Conservation (phyloP, 2,888 invertebrate genomes). For the Tryphoninae sp. region DNA sequence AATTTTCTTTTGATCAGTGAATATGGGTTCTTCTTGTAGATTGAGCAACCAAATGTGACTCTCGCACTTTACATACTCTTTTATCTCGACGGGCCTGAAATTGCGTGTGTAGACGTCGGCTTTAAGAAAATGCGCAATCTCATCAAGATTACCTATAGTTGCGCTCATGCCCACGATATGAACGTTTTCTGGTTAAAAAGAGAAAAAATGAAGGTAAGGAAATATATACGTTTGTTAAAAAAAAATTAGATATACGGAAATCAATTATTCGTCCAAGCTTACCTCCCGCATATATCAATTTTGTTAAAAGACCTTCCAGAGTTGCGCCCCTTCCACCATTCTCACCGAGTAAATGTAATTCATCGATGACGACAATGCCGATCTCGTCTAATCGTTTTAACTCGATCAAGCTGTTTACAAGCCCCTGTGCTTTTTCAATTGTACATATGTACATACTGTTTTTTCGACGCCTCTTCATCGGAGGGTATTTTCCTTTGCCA, state of each 20-base stretch:
- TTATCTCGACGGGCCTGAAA: conserved; percentile 94
- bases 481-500: conserved; percentile 92
- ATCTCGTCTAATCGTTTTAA: conserved; percentile 85
- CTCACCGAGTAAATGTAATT: conserved; percentile 96
- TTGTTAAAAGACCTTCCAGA: conserved; percentile 92
- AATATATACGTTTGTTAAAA: conserved; percentile 12
- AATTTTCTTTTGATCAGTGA: conserved; percentile 82
- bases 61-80: conserved; percentile 92
- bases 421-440: conserved; percentile 95
- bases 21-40: conserved; percentile 82
- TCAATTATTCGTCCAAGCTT: conserved; percentile 72
- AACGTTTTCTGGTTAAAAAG: conserved; percentile 82
- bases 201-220: not conserved
- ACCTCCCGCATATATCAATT: conserved; percentile 88
- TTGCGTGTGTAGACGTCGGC: conserved; percentile 91
- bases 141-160: conserved; percentile 94
- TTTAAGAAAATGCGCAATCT: conserved; percentile 90
- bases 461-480: conserved; percentile 89
- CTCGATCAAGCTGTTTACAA: conserved; percentile 94
- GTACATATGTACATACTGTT: conserved; percentile 95
- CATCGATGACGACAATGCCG: conserved; percentile 89
- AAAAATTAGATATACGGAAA: conserved; percentile 5
- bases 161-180: conserved; percentile 99
- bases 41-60: conserved; percentile 84
- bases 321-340: conserved; percentile 90